These are phyloP conservation scores for Cebidichthys violaceus DNA, from an alignment of 2,113 vertebrate species.

Conservation along the genomic window DNA sequence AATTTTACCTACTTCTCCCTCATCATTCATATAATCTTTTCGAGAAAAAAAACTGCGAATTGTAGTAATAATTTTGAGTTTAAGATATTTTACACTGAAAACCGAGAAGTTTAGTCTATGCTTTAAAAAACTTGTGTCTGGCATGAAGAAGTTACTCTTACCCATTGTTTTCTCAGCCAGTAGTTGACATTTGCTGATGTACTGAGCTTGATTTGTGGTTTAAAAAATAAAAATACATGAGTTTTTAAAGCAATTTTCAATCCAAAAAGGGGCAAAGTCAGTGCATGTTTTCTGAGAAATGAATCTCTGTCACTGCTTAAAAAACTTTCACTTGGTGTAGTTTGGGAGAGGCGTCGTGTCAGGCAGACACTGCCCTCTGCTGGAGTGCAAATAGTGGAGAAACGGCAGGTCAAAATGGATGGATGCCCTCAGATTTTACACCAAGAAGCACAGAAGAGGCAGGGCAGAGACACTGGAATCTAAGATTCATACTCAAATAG, in stretches of 20 bases:
- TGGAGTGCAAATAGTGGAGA: constrained; percentile 56
- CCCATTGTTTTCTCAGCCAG: background rate
- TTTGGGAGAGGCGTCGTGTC: constrained; percentile 31
- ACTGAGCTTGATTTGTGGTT: background rate
- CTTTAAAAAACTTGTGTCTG: background rate
- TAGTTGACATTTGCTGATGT: background rate
- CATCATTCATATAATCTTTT: background rate
- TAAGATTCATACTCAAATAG: background rate
- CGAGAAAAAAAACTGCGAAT: background rate
- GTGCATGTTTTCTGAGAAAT: constrained; percentile 2
- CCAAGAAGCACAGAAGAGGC: background rate
- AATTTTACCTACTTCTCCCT: background rate
- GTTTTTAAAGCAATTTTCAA: background rate
- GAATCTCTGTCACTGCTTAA: background rate
- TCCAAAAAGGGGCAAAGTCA: background rate
- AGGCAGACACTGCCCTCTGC: constrained; percentile 78
- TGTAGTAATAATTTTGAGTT: background rate
- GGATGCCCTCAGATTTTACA: constrained; percentile 11
- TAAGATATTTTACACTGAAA: background rate
- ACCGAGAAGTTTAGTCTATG: background rate
- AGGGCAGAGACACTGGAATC: constrained; percentile 13
- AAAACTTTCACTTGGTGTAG: constrained; percentile 7
- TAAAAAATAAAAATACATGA: background rate
- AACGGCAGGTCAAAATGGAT: constrained; percentile 30
- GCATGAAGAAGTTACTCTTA: background rate